These are phyloP conservation scores for Turritopsis dohrnii DNA, from an alignment of 30 jellyfish, hydroid and myxozoan species.

Conservation along the genomic window DNA sequence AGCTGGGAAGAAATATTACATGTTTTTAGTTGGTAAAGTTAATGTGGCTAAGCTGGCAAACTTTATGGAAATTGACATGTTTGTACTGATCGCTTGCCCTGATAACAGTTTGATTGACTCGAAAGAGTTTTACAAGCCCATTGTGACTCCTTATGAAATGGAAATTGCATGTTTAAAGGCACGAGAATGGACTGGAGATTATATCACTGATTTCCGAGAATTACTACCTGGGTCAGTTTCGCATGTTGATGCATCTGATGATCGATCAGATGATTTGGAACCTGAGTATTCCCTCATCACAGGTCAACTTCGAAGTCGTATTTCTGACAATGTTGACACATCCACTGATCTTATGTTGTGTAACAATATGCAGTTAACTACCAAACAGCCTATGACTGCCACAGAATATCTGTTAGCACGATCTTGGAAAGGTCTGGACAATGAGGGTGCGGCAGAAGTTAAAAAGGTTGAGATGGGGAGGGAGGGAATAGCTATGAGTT, in stretches of 20 bases:
- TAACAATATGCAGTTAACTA: not conserved
- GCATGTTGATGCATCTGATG: constrained; percentile 34
- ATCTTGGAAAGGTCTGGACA: constrained; percentile 89
- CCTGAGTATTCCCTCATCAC: constrained; percentile 87
- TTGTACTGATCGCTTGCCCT: constrained; percentile 96
- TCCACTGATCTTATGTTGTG: constrained; percentile 21
- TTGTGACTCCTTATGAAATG: constrained; percentile 93
- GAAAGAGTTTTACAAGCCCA: constrained; percentile 88
- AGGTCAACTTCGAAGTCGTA: constrained; percentile 58
- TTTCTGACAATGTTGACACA: not conserved
- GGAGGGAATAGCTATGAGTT: constrained; percentile 82
- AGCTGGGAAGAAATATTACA: constrained; percentile 79
- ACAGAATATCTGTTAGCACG: constrained; percentile 50
- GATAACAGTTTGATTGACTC: constrained; percentile 83
- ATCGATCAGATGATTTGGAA: constrained; percentile 24
- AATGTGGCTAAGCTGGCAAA: constrained; percentile 95
- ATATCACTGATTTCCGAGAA: constrained; percentile 79
- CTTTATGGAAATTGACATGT: constrained; percentile 93
- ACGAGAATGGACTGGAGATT: constrained; percentile 97
- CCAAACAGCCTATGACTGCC: constrained; percentile 17
- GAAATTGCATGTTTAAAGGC: constrained; percentile 90
- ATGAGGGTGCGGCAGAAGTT: constrained; percentile 56
- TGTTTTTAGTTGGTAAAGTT: constrained; percentile 87
- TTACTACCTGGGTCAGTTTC: constrained; percentile 73
- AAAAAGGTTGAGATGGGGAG: constrained; percentile 81